Percentiles rank a stretch among this genome's conserved stretches.
Conservation (phyloP, 2,113 vertebrate genomes). For the cat (Felis catus) region F.catus_Fca126_mat1.0 CM031413.1:70998001-70998500, state of each 20-base stretch:
- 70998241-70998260: neutral
- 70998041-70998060: neutral
- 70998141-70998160: neutral
- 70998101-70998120: neutral
- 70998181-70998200: neutral
- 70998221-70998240: neutral
- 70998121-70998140: neutral
- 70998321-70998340: neutral
- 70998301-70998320: neutral
- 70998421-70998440: neutral
- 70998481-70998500: neutral
- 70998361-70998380: neutral
- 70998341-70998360: neutral
- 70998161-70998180: neutral
- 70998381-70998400: too few relatives aligned
- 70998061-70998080: neutral
- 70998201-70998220: neutral
- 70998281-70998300: slow-evolving; percentile 26
- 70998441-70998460: neutral
- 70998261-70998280: neutral
- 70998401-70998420: neutral
- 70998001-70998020: neutral
- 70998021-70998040: neutral
- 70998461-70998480: neutral
- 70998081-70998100: neutral